phyloP scores from a whole-genome alignment of 2,888 invertebrate genomes.

The Tachina fera region DNA sequence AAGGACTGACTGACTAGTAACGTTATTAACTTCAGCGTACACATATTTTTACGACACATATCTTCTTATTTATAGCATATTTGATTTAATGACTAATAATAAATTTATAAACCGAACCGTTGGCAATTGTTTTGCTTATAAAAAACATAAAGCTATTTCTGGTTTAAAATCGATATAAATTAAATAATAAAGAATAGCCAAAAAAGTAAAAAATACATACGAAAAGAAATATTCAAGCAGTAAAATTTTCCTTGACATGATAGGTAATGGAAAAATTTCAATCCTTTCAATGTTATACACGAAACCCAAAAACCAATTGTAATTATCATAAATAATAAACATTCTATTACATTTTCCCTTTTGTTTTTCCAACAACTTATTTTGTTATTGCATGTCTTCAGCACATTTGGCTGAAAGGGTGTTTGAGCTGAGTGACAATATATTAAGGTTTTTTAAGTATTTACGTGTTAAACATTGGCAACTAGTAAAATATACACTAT shows the following conservation, averaged over 20 bases:
- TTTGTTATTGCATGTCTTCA: constrained; percentile 66
- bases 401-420: constrained; percentile 62
- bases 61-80: too few relatives aligned
- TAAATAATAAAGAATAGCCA: not conserved
- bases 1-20: too few relatives aligned
- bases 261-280: constrained; percentile 41
- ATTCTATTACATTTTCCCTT: constrained; percentile 41
- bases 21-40: too few relatives aligned
- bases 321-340: constrained; percentile 56
- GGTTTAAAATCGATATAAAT: not conserved
- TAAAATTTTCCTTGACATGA: constrained; percentile 14
- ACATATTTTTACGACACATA: too few relatives aligned
- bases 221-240: not conserved
- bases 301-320: constrained; percentile 19
- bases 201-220: not conserved
- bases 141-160: not conserved
- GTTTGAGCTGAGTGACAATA: constrained; percentile 65
- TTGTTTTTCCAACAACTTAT: constrained; percentile 45
- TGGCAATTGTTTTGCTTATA: too few relatives aligned
- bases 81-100: too few relatives aligned
- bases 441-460: constrained; percentile 63
- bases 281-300: constrained; percentile 31
- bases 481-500: not conserved
- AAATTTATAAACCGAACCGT: too few relatives aligned
- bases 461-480: constrained; percentile 52